phyloP scores from a whole-genome alignment of 2,888 invertebrate genomes.

The Psylliodes chrysocephalus region DNA sequence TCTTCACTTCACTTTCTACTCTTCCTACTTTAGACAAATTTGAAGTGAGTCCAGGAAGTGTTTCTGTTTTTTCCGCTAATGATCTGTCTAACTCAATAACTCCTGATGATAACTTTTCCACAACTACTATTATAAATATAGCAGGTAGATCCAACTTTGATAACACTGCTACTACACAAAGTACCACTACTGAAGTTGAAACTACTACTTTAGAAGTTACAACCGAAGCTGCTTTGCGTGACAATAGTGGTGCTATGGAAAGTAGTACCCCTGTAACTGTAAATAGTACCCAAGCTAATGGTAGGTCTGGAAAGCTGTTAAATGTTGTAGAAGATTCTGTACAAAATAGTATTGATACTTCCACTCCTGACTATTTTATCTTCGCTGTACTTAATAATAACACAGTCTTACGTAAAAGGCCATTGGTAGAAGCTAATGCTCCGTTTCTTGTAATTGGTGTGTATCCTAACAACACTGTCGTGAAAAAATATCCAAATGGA shows the following conservation, averaged over 20 bases:
- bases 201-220: conserved; percentile 21
- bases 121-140: conserved; percentile 67
- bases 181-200: conserved; percentile 37
- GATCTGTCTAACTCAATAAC: conserved; percentile 62
- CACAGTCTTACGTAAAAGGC: conserved; percentile 80
- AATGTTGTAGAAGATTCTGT: conserved; percentile 47
- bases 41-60: conserved; percentile 62
- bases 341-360: conserved; percentile 49
- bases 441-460: conserved; percentile 81
- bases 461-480: conserved; percentile 81
- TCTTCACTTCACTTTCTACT: conserved; percentile 45
- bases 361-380: conserved; percentile 70
- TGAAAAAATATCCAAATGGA: conserved; percentile 83
- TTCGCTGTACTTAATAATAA: conserved; percentile 83
- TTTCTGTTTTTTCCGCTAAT: conserved; percentile 61
- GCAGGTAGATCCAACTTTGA: conserved; percentile 65
- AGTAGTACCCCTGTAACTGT: conserved; percentile 36
- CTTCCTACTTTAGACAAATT: conserved; percentile 55
- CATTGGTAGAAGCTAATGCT: conserved; percentile 73
- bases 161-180: conserved; percentile 46
- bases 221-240: not conserved
- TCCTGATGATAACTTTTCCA: conserved; percentile 67
- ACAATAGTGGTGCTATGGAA: conserved; percentile 21
- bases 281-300: conserved; percentile 38
- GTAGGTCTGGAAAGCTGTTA: conserved; percentile 55